Conservation (phyloP, 1,140 invertebrate species). For the Araneus ventricosus region DNA sequence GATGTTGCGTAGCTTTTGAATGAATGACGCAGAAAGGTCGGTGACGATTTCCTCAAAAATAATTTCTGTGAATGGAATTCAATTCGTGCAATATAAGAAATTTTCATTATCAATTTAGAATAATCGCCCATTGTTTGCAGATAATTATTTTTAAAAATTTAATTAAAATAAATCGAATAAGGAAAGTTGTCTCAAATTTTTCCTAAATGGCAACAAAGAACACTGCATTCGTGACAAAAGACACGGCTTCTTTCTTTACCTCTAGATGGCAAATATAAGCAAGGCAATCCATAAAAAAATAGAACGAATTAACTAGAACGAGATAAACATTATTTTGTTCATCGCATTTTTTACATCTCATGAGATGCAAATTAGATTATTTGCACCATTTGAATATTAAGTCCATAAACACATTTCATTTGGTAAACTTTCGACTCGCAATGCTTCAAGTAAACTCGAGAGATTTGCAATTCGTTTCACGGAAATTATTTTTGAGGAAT, state of each 20-base stretch:
- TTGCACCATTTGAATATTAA: neutral
- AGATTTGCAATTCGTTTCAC: neutral
- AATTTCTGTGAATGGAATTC: too few species aligned
- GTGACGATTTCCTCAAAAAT: too few species aligned
- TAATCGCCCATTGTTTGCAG: too few species aligned
- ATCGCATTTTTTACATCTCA: neutral
- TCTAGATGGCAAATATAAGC: neutral
- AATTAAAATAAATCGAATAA: too few species aligned
- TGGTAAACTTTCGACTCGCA: neutral
- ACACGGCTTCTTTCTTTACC: neutral
- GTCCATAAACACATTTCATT: neutral
- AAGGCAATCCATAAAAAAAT: neutral
- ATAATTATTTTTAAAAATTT: too few species aligned
- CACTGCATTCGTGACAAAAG: neutral
- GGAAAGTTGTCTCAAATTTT: too few species aligned
- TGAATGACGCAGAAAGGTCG: too few species aligned
- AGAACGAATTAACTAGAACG: slow-evolving; percentile 1
- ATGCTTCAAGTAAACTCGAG: neutral
- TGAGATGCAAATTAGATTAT: neutral
- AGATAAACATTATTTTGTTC: neutral
- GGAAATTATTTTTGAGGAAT: neutral
- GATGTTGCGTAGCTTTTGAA: too few species aligned
- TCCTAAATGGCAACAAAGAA: too few species aligned
- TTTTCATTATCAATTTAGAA: too few species aligned
- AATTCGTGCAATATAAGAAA: too few species aligned